Evolutionary conservation across 2,113 vertebrate species (phyloP).

Genomic region (Chionomys nivalis): DNA sequence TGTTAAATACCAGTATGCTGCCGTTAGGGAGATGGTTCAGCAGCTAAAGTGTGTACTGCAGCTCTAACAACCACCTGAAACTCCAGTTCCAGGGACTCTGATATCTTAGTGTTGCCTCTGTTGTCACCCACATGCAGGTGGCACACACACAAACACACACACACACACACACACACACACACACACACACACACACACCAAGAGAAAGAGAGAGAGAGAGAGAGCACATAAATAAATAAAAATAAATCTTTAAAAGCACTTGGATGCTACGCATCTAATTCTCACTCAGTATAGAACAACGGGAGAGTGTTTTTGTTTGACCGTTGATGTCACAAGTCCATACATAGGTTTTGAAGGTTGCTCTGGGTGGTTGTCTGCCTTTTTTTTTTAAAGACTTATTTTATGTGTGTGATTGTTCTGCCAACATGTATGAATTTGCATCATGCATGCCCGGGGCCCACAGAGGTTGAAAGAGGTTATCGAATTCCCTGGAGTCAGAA

Average conservation of each 20-base stretch:
- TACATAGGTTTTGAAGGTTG: neutral
- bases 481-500: neutral
- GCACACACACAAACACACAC: neutral
- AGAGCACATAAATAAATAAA: no score
- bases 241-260: neutral
- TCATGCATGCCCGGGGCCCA: neutral
- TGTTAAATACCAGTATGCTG: slow-evolving; percentile 1
- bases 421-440: neutral
- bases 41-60: no score
- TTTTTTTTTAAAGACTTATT: neutral
- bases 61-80: neutral
- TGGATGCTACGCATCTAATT: slow-evolving; percentile 2
- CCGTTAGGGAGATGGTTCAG: neutral
- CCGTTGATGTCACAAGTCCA: neutral
- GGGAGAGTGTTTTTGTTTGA: neutral
- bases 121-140: neutral
- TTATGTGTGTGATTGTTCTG: neutral
- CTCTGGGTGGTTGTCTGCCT: neutral
- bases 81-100: neutral
- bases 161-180: neutral
- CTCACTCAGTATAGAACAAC: neutral
- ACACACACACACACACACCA: neutral
- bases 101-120: neutral
- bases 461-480: neutral
- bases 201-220: no score